Base-by-base conservation (phyloP, 2,888 invertebrate species). In the Encarsia formosa region DNA sequence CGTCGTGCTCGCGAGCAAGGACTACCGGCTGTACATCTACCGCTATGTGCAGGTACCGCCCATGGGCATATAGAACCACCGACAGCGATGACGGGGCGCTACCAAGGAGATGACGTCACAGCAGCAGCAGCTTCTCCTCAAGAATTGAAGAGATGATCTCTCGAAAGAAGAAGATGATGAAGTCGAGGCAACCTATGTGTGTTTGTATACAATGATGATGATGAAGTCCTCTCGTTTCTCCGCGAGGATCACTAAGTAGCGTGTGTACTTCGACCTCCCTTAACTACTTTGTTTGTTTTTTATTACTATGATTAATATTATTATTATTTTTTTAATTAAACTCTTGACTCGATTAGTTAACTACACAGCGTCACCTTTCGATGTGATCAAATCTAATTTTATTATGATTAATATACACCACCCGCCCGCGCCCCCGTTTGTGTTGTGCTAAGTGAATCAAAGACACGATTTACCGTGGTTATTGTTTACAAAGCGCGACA, bases 21-120 rank as follows among this genome's bases (percentile, higher is more conserved):
- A 99, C 76, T 99, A 98, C 77, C 88, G 98, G 58, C 87, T 99
- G 61, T 99, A 99, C 82, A 95, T 99, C 76, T 99, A 99, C 80
- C 92, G 97, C 76, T 98, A 98, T 80, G 90, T 94, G 68, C 92
- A 91, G 78, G 89, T 91, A 70, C 91, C 91, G 70, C 91, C 91
- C 58, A 87, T 91, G 71, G 87, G 87, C 71, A 83, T 87, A 81
- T 88, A 80, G 75, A 72, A 59, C 57, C 60, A 49, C 38, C 39
- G 54, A 39, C 57, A 49, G 29, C 51, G 54, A 51, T 57, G 57
- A 57, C 49, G 51, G 47, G 22, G 42, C 29, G 20, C 5, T 32
- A 19, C 15, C 34, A 11, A 13, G 41, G 41, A n/a, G n/a, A 13
- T 20, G 19, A 15, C 42, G 42, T 42, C 42, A 11, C 31, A 22